Base-by-base conservation (phyloP, 2,797 vertebrate genomes). In the Loris lydekkerianus region DNA sequence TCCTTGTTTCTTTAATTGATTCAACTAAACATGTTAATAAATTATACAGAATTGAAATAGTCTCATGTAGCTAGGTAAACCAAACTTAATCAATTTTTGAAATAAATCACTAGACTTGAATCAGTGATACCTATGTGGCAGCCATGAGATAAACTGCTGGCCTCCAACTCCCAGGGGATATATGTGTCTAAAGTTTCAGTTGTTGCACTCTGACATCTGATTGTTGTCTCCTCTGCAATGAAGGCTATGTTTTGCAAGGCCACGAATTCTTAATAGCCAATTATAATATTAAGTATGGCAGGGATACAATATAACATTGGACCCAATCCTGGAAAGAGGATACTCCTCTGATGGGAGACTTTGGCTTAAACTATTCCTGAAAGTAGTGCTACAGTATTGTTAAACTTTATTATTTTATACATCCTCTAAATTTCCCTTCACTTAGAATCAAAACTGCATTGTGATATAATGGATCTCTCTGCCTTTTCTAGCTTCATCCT, bases 11-110 rank as follows among this genome's bases (percentile, higher is more conserved):
- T 46, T 80, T 81, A 86, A 75, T 75, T 73, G 63, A 65, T 60
- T 89, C 80, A 89, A 93, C 75, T 73, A 93, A 40, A 8, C 53
- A 75, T 29, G 6, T 49, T 89, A 93, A 65, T 58, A 75, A 6
- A 76, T 75, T 75, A 67, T 37, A 46, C 84, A 29, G 40, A 75
- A 34, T 85, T 49, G 20, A 89, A 84, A 75, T 20, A 61, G 0
- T 20, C 40, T 89, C 20, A 81, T 11, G 53, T 8, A 6, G 81
- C 10, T 49, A 82, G 40, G 31, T 88, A 93, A 94, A 70, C 60
- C 5, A 1, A 72, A 60, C 29, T 56, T 56, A 5, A 15, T 81
- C 5, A 9, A 76, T 81, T 69, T 49, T 43, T 75, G 73, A 92
- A 78, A 40, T 49, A 78, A 94, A 53, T 76, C 34, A 8, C 25